Evolutionary conservation across 2,888 invertebrate genomes (phyloP).

Genomic region (Galerucella calmariensis): DNA sequence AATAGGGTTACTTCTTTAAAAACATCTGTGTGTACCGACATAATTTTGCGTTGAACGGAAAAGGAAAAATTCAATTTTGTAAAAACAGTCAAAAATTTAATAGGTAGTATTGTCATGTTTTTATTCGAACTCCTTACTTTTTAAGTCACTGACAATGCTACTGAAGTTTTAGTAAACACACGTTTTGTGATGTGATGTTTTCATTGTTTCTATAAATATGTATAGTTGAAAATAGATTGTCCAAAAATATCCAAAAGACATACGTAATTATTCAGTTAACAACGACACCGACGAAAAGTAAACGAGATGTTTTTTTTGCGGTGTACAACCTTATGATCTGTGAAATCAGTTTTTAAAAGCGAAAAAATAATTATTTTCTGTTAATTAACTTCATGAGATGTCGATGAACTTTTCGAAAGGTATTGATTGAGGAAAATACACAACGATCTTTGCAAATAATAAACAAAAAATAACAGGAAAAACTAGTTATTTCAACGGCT

Average conservation of each 20-base stretch:
- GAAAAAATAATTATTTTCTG: neutral
- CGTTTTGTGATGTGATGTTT: too few relatives aligned
- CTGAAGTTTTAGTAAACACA: too few relatives aligned
- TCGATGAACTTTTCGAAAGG: neutral
- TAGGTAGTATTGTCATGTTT: too few relatives aligned
- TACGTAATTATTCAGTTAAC: too few relatives aligned
- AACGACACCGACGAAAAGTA: too few relatives aligned
- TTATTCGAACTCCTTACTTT: too few relatives aligned
- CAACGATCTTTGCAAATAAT: slow-evolving; percentile 15
- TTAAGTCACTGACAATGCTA: too few relatives aligned
- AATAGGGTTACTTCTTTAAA: slow-evolving; percentile 7
- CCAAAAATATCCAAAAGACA: too few relatives aligned
- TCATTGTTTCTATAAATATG: too few relatives aligned
- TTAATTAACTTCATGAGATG: neutral
- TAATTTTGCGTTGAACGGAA: neutral
- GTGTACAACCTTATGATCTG: neutral
- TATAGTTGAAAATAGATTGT: too few relatives aligned
- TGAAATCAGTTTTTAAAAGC: neutral
- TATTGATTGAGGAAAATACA: slow-evolving; percentile 22
- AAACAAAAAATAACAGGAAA: slow-evolving; percentile 12
- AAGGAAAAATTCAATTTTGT: neutral
- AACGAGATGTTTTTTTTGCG: too few relatives aligned
- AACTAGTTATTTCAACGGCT: slow-evolving; percentile 31
- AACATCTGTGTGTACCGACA: slow-evolving; percentile 4
- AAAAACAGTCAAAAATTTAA: too few relatives aligned